phyloP scores from a whole-genome alignment of 2,888 invertebrate genomes.

The Ectemnius continuus region DNA sequence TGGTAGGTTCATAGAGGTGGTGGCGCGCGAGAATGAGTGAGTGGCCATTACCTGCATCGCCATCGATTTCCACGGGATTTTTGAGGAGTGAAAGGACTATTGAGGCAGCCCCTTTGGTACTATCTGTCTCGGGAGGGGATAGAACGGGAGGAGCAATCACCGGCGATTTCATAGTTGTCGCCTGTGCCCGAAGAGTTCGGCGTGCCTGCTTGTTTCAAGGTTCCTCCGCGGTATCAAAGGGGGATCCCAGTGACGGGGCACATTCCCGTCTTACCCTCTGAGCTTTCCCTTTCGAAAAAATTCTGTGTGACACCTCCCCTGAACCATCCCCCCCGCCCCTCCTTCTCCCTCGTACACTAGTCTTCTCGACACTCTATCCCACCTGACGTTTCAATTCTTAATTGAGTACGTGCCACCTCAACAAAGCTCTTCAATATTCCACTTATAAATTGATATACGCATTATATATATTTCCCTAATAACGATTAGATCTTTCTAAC shows the following conservation, averaged over 20 bases:
- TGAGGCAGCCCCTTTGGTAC: slow-evolving; percentile 23
- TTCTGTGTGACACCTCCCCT: slow-evolving; percentile 64
- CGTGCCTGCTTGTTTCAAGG: slow-evolving; percentile 66
- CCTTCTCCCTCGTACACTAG: neutral
- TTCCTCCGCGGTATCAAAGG: slow-evolving; percentile 57
- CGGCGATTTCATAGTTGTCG: slow-evolving; percentile 75
- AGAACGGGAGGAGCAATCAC: slow-evolving; percentile 69
- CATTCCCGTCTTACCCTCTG: slow-evolving; percentile 66
- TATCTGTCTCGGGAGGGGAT: slow-evolving; percentile 39
- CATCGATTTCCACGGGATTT: slow-evolving; percentile 32
- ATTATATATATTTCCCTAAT: too few relatives aligned
- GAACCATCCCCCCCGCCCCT: neutral
- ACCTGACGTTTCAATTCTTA: slow-evolving; percentile 65
- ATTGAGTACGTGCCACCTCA: slow-evolving; percentile 25
- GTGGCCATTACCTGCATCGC: neutral
- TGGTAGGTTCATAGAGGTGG: too few relatives aligned
- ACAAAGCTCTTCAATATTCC: neutral
- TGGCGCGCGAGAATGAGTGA: too few relatives aligned
- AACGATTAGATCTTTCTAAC: too few relatives aligned
- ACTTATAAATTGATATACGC: too few relatives aligned
- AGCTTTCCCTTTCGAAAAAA: slow-evolving; percentile 71
- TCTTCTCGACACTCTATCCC: slow-evolving; percentile 26
- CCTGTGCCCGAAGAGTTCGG: slow-evolving; percentile 60
- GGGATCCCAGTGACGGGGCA: slow-evolving; percentile 71
- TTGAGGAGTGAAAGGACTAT: neutral